Percentiles rank a stretch among this genome's conserved stretches.
Conservation (phyloP, 1,140 invertebrate genomes). For the Venturia canescens region DNA sequence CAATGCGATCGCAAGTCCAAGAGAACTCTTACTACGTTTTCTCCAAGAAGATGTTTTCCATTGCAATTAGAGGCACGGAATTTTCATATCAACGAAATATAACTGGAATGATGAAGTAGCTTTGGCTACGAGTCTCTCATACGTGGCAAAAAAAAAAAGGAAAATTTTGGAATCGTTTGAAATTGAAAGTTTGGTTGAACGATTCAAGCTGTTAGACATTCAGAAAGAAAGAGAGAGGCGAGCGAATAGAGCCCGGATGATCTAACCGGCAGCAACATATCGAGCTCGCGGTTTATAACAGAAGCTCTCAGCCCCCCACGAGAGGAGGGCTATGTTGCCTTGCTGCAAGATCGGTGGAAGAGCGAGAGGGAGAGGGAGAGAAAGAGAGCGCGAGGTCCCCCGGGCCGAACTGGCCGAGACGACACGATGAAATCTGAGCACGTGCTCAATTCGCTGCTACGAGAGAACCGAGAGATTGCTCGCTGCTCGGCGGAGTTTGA, state of each 20-base stretch:
- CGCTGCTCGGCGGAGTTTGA: constrained; percentile 32
- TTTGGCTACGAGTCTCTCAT: not conserved
- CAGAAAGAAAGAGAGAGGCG: constrained; percentile 25
- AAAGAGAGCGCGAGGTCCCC: not conserved
- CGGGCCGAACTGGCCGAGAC: constrained; percentile 17
- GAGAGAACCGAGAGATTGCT: constrained; percentile 40
- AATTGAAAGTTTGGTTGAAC: not conserved
- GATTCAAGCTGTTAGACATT: constrained; percentile 9
- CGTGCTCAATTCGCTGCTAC: constrained; percentile 71
- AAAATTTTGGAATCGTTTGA: not conserved
- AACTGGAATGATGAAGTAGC: not conserved
- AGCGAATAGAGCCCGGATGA: constrained; percentile 67
- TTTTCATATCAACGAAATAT: not conserved
- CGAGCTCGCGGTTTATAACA: constrained; percentile 41
- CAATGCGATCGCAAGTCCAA: not conserved
- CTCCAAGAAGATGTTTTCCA: not conserved
- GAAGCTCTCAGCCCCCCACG: not conserved
- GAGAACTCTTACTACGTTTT: not conserved
- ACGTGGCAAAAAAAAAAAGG: not conserved
- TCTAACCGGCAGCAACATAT: constrained; percentile 67
- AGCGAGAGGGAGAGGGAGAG: not conserved
- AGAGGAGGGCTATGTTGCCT: constrained; percentile 7
- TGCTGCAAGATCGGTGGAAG: not conserved
- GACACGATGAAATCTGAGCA: constrained; percentile 75
- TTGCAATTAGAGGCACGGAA: not conserved